Conservation (phyloP, 2,797 vertebrate species). For the Decapterus maruadsi region DNA sequence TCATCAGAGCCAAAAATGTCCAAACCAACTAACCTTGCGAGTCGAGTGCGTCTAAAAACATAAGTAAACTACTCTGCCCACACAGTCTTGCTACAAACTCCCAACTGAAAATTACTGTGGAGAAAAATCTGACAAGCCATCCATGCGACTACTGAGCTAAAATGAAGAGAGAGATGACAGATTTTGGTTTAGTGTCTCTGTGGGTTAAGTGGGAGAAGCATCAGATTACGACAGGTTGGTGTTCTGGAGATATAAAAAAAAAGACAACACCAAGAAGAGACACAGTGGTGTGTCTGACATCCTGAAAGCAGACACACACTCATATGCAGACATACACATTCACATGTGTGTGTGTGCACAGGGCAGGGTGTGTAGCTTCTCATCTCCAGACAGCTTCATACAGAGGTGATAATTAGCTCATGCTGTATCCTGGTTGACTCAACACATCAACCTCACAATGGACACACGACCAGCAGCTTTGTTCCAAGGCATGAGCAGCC, state of each 20-base stretch:
- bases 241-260: slow-evolving; percentile 37
- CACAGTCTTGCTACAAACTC: slow-evolving; percentile 64
- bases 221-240: slow-evolving; percentile 34
- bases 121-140: slow-evolving; percentile 59
- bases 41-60: slow-evolving; percentile 77
- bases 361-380: slow-evolving; percentile 62
- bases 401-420: slow-evolving; percentile 80
- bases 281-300: slow-evolving; percentile 59
- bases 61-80: slow-evolving; percentile 69
- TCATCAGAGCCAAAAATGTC: slow-evolving; percentile 62
- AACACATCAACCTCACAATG: slow-evolving; percentile 49
- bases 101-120: slow-evolving; percentile 58
- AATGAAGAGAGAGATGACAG: slow-evolving; percentile 47
- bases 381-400: slow-evolving; percentile 69
- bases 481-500: slow-evolving; percentile 66
- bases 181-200: slow-evolving; percentile 50
- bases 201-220: slow-evolving; percentile 61
- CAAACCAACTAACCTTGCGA: slow-evolving; percentile 58
- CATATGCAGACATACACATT: slow-evolving; percentile 23
- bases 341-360: slow-evolving; percentile 9
- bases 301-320: slow-evolving; percentile 46
- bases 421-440: slow-evolving; percentile 64
- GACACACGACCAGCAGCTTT: slow-evolving; percentile 45
- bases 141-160: slow-evolving; percentile 31
- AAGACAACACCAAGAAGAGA: slow-evolving; percentile 41